Base-by-base conservation (phyloP, 92 coral and sea anemone genomes). In the Paramuricea clavata region DNA sequence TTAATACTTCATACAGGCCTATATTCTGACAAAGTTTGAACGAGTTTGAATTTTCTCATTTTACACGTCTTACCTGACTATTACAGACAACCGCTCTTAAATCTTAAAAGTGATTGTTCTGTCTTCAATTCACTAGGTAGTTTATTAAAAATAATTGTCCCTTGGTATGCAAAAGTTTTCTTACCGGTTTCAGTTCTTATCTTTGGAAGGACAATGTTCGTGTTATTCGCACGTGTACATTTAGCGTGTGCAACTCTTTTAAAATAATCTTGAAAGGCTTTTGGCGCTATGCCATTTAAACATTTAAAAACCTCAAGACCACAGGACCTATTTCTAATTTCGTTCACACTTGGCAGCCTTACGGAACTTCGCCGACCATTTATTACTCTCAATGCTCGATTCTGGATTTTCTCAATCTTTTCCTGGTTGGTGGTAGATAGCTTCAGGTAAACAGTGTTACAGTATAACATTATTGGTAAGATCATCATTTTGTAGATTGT, bases 261-360 rank as follows among this genome's bases (percentile, higher is more conserved):
- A 21, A 56, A 5, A 56, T 5, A 25, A 25, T 67, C 39, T 28
- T 67, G 74, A 23, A 67, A 28, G 74, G 74, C 5, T 28, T 25
- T 67, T 67, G 74, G 74, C 39, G 39, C 74, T 25, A 67, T 25
- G 35, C 74, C 74, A 67, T 25, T 5, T 25, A 28, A 13, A 67
- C 74, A 67, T n/a, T 67, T 67, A 32, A 67, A 67, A 25, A 25
- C 74, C 19, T 67, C 74, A 67, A 25, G 34, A 67, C 12, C 74
- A 67, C 74, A 67, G 19, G 35, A 25, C 19, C 74, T 67, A 23
- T 67, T 67, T 67, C 33, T 67, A n/a, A 67, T 67, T 28, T 67
- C 73, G 28, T 65, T 65, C 10, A 39, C 10, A 39, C 44, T 39
- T 65, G 73, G 73, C 41, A 21, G 35, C 35, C 35, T 26, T 65